Base-by-base conservation (phyloP, 2,888 invertebrate species). In the Melanostoma scalare region DNA sequence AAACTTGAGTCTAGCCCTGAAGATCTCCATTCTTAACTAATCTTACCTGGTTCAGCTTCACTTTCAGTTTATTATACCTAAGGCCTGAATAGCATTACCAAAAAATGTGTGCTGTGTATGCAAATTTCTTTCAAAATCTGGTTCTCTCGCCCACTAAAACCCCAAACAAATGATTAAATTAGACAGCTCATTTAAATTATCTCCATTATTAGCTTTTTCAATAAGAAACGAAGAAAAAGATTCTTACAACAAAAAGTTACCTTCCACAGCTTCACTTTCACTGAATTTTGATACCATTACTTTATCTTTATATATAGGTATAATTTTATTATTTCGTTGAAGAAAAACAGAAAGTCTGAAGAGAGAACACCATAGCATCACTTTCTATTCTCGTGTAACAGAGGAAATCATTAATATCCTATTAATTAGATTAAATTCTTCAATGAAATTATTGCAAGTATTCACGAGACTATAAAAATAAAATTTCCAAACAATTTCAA, bases 311-410 rank as follows among this genome's bases (percentile, higher is more conserved):
- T 20, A 20, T 20, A 20, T 20, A 20, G 20, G 20, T 20, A 20
- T 20, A 20, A 20, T 20, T 20, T 20, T 20, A 56, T 46, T 55
- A 55, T 44, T 68, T 33, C 0, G 20, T 40, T 2, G 40, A 58
- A 48, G n/a, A 20, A 48, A 55, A 36, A 46, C 68, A 55, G 55
- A 56, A 68, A 68, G 44, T 56, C 33, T 42, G 20, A 20, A 20
- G 20, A 20, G 20, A 20, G 20, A 20, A 20, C 20, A 20, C 20
- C 20, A 20, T 20, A 20, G 20, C 20, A 68, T 58, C 48, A 58
- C 69, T 69, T 69, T 69, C 69, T 69, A 69, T 69, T 69, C 69
- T 69, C 38, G 50, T 38, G 48, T 46, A 36, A 31, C 50, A 10
- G 31, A 50, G 35, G 35, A 35, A 46, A 35, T 48, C 20, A 44